These are phyloP conservation scores for Danio choprae DNA, from an alignment of 2,797 vertebrate species.

Conservation along the genomic window DNA sequence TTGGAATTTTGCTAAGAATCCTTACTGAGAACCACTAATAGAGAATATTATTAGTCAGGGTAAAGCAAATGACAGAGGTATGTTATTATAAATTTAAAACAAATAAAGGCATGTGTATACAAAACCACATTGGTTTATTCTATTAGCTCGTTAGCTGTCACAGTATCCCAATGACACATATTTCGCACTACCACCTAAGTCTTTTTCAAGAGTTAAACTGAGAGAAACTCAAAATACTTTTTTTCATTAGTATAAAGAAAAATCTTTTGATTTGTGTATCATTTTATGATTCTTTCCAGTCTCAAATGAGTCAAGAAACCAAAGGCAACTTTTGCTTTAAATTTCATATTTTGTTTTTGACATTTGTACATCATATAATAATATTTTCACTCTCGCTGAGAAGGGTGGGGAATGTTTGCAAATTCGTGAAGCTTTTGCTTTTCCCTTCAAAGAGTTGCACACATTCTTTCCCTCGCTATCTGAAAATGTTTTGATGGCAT, in stretches of 20 bases:
- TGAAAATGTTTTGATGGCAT: constrained; percentile 26
- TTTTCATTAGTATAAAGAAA: constrained; percentile 1
- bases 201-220: neutral
- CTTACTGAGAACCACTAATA: neutral
- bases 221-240: neutral
- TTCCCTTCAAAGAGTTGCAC: constrained; percentile 31
- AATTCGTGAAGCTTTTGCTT: constrained; percentile 30
- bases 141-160: neutral
- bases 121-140: neutral
- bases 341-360: neutral
- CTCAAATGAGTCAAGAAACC: neutral
- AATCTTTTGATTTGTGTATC: neutral
- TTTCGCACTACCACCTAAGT: neutral
- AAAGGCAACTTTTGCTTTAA: constrained; percentile 5
- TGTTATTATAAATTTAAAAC: neutral
- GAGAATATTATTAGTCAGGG: neutral
- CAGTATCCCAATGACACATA: neutral
- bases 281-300: neutral
- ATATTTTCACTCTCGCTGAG: constrained; percentile 8
- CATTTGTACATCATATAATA: neutral
- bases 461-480: constrained; percentile 34
- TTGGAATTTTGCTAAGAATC: too few species aligned
- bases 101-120: neutral
- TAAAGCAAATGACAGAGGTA: neutral
- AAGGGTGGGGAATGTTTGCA: constrained; percentile 17